Evolutionary conservation across 2,113 vertebrate species (phyloP), one percentile per base, ranked within the genome.

Genomic region (Fregetta grallaria): DNA sequence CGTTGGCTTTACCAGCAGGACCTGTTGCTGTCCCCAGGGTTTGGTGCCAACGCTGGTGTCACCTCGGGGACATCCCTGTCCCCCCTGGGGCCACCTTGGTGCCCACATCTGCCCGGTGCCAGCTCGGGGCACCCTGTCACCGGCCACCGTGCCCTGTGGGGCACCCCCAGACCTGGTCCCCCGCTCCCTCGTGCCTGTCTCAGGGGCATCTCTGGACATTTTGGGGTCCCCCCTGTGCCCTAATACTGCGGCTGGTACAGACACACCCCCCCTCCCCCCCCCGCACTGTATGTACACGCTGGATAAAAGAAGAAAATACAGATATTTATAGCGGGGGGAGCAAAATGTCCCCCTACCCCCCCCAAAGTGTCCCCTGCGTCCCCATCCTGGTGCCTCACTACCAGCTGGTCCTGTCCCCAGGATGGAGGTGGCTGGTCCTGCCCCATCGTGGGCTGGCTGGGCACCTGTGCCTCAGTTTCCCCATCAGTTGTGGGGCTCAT

Each of bases 291-390:
- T 95, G 40, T 95, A 95, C 96, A 94, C 16, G 58, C 90, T 76
- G 78, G 47, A 92, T 92, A 96, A 94, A 97, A 96, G 91, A 96
- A 91, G 90, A 95, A 97, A 97, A 91, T 91, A 93, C 93, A 97
- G 85, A 30, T 96, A 96, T 97, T 96, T 97, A 96, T 94, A 94
- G 72, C 0, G 0, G 40, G 52, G 23, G 62, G 63, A 40, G 18
- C 10, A 75, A 94, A 92, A 92, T 21, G 15, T 13, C 42, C 93
- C 90, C 94, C 29, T 13, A 3, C 0, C 7, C 30, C 22, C n/a
- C 26, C 58, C 8, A 16, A 34, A 90, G 19, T 75, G 52, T 90
- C 88, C 84, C 88, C 72, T 49, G 32, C 11, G 9, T 81, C 65
- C 90, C 70, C 59, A 58, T 71, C 56, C 26, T n/a, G n/a, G 38